A percentile compares a stretch with the other conserved stretches of the same genome.
These are phyloP conservation scores for Drosophila dives DNA, from an alignment of 2,888 invertebrate species.

Conservation along the genomic window DNA sequence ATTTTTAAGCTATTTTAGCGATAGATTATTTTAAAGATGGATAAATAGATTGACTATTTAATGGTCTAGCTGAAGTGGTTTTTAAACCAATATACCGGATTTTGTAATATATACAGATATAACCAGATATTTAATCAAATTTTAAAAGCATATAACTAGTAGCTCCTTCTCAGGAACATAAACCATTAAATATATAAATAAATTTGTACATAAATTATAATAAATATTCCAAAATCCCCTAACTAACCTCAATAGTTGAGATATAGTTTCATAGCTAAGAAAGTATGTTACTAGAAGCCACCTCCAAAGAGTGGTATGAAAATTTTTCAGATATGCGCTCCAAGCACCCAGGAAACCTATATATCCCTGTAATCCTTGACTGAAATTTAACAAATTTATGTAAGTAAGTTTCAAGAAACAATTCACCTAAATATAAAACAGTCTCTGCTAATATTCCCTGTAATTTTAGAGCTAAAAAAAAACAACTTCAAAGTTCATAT, in stretches of 20 bases:
- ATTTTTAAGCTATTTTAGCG: too few relatives aligned
- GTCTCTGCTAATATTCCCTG: not conserved
- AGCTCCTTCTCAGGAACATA: too few relatives aligned
- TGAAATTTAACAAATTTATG: not conserved
- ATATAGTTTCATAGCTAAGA: not conserved
- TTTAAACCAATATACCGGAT: not conserved
- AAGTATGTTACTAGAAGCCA: not conserved
- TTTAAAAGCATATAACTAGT: accelerated
- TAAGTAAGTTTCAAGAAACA: not conserved
- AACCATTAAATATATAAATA: too few relatives aligned
- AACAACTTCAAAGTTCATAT: not conserved
- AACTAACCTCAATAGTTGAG: not conserved
- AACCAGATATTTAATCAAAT: not conserved
- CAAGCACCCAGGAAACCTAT: not conserved
- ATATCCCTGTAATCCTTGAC: not conserved
- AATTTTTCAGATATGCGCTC: not conserved
- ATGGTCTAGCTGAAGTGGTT: not conserved
- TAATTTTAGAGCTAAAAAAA: not conserved
- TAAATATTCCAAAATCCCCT: not conserved
- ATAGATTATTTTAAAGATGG: not conserved
- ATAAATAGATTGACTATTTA: not conserved
- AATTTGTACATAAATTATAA: too few relatives aligned
- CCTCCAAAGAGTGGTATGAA: not conserved
- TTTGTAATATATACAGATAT: not conserved
- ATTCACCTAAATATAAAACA: too few relatives aligned